Evolutionary conservation across 2,113 vertebrate genomes (phyloP).

Genomic region (Triplophysa tibetana): DNA sequence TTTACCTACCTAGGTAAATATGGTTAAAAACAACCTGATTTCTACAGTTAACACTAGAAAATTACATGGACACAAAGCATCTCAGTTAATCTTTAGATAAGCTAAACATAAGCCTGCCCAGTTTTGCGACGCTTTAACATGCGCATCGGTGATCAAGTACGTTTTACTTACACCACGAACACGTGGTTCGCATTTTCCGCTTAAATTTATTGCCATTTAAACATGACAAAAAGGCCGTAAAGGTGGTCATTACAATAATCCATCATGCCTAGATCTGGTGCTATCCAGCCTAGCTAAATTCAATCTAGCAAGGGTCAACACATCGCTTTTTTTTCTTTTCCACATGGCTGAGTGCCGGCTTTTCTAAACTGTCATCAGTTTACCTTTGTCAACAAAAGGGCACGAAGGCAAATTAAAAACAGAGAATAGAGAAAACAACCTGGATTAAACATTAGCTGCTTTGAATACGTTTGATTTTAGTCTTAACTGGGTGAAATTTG

Average conservation of each 20-base stretch:
- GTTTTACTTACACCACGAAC: slow-evolving; percentile 95
- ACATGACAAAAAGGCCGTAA: slow-evolving; percentile 92
- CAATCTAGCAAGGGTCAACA: slow-evolving; percentile 96
- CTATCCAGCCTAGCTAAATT: slow-evolving; percentile 90
- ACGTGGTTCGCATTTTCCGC: slow-evolving; percentile 78
- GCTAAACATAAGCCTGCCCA: slow-evolving; percentile 78
- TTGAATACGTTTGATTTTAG: slow-evolving; percentile 6
- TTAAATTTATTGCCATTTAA: slow-evolving; percentile 98
- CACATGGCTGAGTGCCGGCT: slow-evolving; percentile 74
- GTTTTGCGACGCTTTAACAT: slow-evolving; percentile 69
- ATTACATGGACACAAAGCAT: not conserved
- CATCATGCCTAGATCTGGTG: slow-evolving; percentile 91
- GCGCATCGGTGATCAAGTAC: slow-evolving; percentile 79
- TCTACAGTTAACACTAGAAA: not conserved
- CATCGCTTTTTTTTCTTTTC: slow-evolving; percentile 65
- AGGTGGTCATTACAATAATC: slow-evolving; percentile 95
- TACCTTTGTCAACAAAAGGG: slow-evolving; percentile 93
- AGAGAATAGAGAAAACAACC: slow-evolving; percentile 38
- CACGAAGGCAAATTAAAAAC: slow-evolving; percentile 78
- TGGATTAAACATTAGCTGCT: slow-evolving; percentile 37
- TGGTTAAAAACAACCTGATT: slow-evolving; percentile 13
- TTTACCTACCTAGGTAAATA: not conserved
- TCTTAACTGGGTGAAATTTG: not conserved
- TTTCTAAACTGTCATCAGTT: slow-evolving; percentile 86
- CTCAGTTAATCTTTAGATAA: slow-evolving; percentile 28